phyloP scores from a whole-genome alignment of 2,113 vertebrate species.

The Misgurnus mizolepis region DNA sequence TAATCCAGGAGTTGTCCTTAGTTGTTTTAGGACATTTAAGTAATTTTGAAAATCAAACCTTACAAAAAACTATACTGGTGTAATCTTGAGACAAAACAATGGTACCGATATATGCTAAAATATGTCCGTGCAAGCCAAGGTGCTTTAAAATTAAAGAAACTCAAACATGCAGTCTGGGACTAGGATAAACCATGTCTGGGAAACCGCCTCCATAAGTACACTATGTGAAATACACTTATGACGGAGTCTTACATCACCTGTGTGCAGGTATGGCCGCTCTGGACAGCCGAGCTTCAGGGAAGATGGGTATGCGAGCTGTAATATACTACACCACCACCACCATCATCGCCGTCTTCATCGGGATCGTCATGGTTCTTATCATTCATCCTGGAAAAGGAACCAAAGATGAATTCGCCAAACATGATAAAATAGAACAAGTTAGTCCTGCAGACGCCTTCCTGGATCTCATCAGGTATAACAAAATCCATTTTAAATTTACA shows the following conservation, averaged over 20 bases:
- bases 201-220: no score
- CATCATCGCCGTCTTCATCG: constrained; percentile 92
- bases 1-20: no score
- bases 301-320: constrained; percentile 93
- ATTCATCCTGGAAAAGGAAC: constrained; percentile 94
- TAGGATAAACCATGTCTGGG: no score
- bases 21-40: no score
- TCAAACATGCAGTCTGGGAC: no score
- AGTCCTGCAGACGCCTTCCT: constrained; percentile 93
- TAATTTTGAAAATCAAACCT: no score
- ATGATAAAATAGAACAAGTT: constrained; percentile 85
- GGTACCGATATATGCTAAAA: no score
- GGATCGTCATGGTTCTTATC: constrained; percentile 93
- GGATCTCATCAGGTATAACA: constrained; percentile 89
- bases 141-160: no score
- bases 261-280: constrained; percentile 89
- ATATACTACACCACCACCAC: constrained; percentile 96
- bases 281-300: constrained; percentile 93
- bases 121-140: no score
- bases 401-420: constrained; percentile 87
- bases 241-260: background rate
- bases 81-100: no score
- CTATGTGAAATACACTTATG: background rate
- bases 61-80: no score
- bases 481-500: background rate